Percentiles rank a stretch among this genome's conserved stretches.
These are phyloP conservation scores for Agonopterix arenella DNA, from an alignment of 2,888 invertebrate species.

Conservation along the genomic window DNA sequence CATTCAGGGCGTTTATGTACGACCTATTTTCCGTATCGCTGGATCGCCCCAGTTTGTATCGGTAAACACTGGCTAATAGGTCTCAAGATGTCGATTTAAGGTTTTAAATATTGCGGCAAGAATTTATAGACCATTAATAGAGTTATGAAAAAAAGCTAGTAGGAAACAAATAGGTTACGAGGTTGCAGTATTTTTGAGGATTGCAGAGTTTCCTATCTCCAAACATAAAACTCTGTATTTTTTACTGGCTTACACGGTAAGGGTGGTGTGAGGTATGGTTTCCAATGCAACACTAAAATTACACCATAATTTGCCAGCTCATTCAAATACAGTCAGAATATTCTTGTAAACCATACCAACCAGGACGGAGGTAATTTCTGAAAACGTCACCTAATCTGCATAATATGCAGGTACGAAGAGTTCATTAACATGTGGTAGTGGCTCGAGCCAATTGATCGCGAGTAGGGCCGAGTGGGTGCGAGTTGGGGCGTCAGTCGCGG, in stretches of 20 bases:
- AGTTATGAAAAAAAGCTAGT: slow-evolving; percentile 7
- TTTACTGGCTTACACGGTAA: too few relatives aligned
- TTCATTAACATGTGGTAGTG: slow-evolving; percentile 48
- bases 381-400: slow-evolving; percentile 41
- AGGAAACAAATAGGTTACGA: slow-evolving; percentile 7
- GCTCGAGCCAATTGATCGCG: slow-evolving; percentile 24
- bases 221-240: too few relatives aligned
- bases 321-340: slow-evolving; percentile 15
- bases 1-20: slow-evolving; percentile 53
- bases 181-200: too few relatives aligned
- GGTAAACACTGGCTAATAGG: slow-evolving; percentile 33
- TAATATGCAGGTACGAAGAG: slow-evolving; percentile 53
- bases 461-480: slow-evolving; percentile 15
- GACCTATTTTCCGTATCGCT: slow-evolving; percentile 66
- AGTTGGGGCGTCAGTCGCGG: slow-evolving; percentile 41
- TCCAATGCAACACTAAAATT: slow-evolving; percentile 2
- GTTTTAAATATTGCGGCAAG: slow-evolving; percentile 10
- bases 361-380: slow-evolving; percentile 19
- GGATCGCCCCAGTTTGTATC: slow-evolving; percentile 58
- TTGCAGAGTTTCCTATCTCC: too few relatives aligned
- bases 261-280: too few relatives aligned
- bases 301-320: slow-evolving; percentile 2
- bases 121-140: neutral
- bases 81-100: slow-evolving; percentile 23
- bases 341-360: slow-evolving; percentile 9